Percentiles rank a stretch among this genome's conserved stretches.
Evolutionary conservation across 1,140 invertebrate species (phyloP).

Genomic region (Brachionus asplanchnoidis): DNA sequence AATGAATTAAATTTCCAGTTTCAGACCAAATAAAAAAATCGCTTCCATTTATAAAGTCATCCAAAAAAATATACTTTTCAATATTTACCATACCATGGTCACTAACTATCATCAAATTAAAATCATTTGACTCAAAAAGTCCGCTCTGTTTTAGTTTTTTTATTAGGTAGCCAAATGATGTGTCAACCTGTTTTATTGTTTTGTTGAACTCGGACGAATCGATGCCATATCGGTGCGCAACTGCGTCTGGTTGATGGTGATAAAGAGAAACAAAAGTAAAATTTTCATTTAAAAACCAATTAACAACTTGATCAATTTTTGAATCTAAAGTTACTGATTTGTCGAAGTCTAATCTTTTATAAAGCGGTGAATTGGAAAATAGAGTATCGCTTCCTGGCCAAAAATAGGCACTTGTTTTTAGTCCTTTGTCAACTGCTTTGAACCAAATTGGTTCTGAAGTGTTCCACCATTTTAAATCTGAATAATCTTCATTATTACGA

Average conservation of each 20-base stretch:
- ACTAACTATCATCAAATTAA: no score
- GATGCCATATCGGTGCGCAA: neutral
- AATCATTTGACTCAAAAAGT: no score
- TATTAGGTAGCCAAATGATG: no score
- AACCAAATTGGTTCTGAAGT: neutral
- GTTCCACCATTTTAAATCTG: neutral
- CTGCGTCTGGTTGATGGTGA: conserved; percentile 3
- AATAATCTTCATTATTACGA: neutral
- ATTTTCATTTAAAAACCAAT: neutral
- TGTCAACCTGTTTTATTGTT: no score
- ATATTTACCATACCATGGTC: no score
- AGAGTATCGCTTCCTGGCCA: neutral
- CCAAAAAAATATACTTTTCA: no score
- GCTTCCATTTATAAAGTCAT: no score
- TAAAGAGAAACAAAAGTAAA: neutral
- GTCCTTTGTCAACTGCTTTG: neutral
- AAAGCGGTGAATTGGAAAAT: neutral
- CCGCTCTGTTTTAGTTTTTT: no score
- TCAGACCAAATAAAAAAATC: no score
- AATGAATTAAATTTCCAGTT: no score
- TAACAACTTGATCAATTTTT: neutral
- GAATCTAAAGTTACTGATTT: no score
- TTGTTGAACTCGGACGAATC: neutral
- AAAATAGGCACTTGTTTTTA: neutral
- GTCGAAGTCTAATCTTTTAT: neutral